A percentile compares a stretch with the other conserved stretches of the same genome.
Evolutionary conservation across 2,888 invertebrate genomes (phyloP).

Genomic region (Catotricha subobsoleta): DNA sequence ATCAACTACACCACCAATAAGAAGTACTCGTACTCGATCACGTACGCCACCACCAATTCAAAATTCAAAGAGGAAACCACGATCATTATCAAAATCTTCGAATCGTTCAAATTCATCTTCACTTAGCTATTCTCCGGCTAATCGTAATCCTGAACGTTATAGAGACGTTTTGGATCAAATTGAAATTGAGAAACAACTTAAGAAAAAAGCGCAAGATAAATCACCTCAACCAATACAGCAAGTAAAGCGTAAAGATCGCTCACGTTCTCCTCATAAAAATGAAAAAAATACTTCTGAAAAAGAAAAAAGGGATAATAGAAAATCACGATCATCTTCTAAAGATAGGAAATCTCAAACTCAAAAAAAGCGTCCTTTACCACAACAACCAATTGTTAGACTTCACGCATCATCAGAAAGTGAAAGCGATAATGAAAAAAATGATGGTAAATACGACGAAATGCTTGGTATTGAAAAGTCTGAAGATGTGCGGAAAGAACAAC

Average conservation of each 20-base stretch:
- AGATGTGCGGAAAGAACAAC: constrained; percentile 49
- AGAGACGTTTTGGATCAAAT: constrained; percentile 27
- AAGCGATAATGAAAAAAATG: constrained; percentile 19
- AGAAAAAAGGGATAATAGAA: no score
- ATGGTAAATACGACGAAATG: constrained; percentile 33
- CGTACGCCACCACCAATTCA: constrained; percentile 10
- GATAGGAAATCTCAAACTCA: no score
- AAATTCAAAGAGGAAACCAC: no score
- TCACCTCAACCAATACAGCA: no score
- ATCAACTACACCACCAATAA: no score
- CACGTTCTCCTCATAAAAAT: no score
- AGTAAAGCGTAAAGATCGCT: no score
- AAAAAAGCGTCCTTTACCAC: no score
- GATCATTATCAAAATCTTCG: constrained; percentile 13
- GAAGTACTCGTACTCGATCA: no score
- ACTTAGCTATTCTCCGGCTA: constrained; percentile 50
- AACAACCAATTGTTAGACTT: constrained; percentile 37
- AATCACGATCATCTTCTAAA: no score
- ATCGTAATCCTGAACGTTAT: constrained; percentile 49
- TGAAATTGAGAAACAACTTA: background rate
- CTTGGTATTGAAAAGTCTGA: constrained; percentile 17
- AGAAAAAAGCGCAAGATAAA: no score
- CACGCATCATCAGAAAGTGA: constrained; percentile 38
- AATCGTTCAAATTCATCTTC: constrained; percentile 19
- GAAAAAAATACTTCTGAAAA: no score